Base-by-base conservation (phyloP, 2,113 vertebrate genomes). In the Gallinago jamesoni region DNA sequence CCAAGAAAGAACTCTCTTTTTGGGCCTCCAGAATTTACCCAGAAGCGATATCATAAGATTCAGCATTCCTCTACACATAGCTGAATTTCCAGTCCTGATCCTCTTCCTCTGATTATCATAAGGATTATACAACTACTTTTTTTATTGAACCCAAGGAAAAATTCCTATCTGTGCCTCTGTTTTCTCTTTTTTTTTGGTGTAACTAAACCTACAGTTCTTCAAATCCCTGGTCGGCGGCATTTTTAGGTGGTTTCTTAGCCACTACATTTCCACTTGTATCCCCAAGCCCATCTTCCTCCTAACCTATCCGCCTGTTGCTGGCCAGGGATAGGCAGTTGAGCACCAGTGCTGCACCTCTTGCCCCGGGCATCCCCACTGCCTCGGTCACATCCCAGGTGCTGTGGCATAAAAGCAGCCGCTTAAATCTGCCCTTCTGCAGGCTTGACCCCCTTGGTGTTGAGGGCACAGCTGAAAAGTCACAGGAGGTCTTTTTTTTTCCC, bases 311-410 rank as follows among this genome's bases (percentile, higher is more conserved):
- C 50, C n/a, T 37, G 16, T 60, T 80, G 67, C 48, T 74, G 62
- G 4, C 23, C n/a, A 55, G 33, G 20, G 35, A 18, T 30, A 76
- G 64, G 28, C 25, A 53, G 21, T 41, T 30, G 41, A 63, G 35
- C 28, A 63, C 17, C 8, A 48, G 15, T 43, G 56, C 68, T 70
- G 27, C 31, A 50, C 19, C 41, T 69, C 45, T 80, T 80, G 39
- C 14, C 35, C 5, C 62, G 47, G 50, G 19, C 25, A 43, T 3
- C 15, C 15, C 10, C 14, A 43, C 7, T 57, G 15, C 35, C 23
- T 75, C 15, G 25, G 21, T 10, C 13, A 0, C 12, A 56, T 67
- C 22, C 22, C 0, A 0, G 23, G 12, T 56, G 43, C 14, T 55
- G 48, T 15, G 55, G 37, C 41, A 37, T 24, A 89, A 25, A 82